Evolutionary conservation across 2,797 vertebrate genomes (phyloP).

Genomic region (Ptychobarbus kaznakovi): DNA sequence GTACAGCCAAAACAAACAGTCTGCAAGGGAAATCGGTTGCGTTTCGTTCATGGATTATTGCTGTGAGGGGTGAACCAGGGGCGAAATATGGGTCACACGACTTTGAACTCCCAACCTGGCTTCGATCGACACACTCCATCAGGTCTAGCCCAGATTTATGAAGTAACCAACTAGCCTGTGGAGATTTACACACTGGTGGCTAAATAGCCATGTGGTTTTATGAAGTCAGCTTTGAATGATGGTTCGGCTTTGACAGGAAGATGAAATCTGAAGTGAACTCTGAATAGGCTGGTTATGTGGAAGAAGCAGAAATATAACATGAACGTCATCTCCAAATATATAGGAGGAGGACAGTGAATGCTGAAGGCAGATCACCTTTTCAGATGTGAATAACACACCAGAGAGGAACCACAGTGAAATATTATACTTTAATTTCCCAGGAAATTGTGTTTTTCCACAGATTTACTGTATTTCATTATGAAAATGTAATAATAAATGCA

Average conservation of each 20-base stretch:
- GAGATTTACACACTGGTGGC: constrained; percentile 41
- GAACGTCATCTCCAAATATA: constrained; percentile 31
- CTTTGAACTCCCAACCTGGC: constrained; percentile 26
- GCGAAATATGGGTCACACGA: constrained; percentile 22
- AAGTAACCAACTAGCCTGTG: constrained; percentile 25
- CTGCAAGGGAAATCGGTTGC: constrained; percentile 28
- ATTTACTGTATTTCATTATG: constrained; percentile 9
- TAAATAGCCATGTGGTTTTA: constrained; percentile 37
- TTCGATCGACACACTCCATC: constrained; percentile 32
- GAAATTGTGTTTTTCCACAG: not conserved
- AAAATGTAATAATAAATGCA: constrained; percentile 7
- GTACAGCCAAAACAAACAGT: constrained; percentile 53
- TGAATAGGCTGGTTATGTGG: constrained; percentile 31
- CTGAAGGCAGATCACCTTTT: constrained; percentile 19
- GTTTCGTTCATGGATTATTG: constrained; percentile 20
- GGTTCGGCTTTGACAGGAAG: constrained; percentile 9
- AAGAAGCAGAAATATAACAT: constrained; percentile 17
- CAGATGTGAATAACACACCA: constrained; percentile 41
- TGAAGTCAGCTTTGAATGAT: constrained; percentile 37
- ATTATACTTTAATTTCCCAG: constrained; percentile 9
- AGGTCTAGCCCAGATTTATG: constrained; percentile 35
- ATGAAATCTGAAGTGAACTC: constrained; percentile 40
- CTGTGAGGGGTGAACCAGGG: constrained; percentile 30
- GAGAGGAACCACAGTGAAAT: not conserved
- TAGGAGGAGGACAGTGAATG: not conserved